phyloP scores from a whole-genome alignment of 2,888 invertebrate species.

The Kryphioiulus occultus region DNA sequence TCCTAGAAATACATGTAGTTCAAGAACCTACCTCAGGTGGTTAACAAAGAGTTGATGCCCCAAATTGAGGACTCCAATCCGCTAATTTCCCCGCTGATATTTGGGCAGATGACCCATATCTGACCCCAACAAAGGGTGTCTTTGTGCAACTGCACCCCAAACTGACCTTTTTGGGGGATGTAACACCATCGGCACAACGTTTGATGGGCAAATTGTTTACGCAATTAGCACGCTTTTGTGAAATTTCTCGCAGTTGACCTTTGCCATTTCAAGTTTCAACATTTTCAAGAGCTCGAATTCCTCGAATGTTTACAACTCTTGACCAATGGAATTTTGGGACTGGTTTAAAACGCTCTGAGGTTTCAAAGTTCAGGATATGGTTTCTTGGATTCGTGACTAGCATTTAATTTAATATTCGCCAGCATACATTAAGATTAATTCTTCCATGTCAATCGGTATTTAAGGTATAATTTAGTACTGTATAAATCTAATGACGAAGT shows the following conservation, averaged over 20 bases:
- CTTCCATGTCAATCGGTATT: no score
- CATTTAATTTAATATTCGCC: neutral
- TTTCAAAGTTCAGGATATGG: neutral
- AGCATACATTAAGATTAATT: no score
- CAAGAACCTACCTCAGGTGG: no score
- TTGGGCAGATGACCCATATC: neutral
- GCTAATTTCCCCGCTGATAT: neutral
- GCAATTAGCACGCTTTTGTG: conserved; percentile 22
- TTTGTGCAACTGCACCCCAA: neutral
- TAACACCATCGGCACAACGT: neutral
- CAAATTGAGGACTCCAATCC: neutral
- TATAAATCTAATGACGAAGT: no score
- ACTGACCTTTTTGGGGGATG: neutral
- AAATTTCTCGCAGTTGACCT: neutral
- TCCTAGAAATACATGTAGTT: no score
- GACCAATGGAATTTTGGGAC: neutral
- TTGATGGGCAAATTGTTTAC: conserved; percentile 3
- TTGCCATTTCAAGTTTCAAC: neutral
- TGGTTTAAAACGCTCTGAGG: neutral
- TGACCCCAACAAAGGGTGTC: neutral
- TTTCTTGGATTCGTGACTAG: neutral
- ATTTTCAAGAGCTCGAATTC: neutral
- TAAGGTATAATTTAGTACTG: no score
- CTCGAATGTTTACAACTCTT: neutral
- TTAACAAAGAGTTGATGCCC: no score